Evolutionary conservation across 2,888 invertebrate genomes (phyloP).

Genomic region (Trissolcus brochymenae): DNA sequence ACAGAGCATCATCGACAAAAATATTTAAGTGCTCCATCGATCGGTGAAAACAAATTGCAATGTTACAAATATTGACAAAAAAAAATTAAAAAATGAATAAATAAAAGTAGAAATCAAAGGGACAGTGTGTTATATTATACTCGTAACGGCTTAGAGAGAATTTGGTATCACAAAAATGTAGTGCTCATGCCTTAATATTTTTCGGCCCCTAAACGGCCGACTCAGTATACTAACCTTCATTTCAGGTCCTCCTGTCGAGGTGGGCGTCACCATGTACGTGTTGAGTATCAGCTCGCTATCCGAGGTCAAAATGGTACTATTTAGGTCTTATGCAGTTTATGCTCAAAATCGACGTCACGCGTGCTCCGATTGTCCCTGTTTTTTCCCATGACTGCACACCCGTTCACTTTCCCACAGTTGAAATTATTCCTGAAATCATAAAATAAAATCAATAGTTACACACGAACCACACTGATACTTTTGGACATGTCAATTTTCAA

Average conservation of each 20-base stretch:
- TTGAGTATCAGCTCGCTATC: constrained; percentile 89
- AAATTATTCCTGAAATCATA: constrained; percentile 26
- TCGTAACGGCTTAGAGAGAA: constrained; percentile 16
- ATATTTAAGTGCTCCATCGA: not conserved
- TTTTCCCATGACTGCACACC: constrained; percentile 36
- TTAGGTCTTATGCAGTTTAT: constrained; percentile 74
- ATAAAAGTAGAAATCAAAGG: not conserved
- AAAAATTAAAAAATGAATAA: not conserved
- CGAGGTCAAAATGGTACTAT: constrained; percentile 88
- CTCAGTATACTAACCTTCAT: constrained; percentile 77
- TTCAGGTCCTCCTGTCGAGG: constrained; percentile 87
- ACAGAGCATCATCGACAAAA: not conserved
- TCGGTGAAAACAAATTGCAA: constrained; percentile 18
- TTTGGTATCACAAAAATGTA: constrained; percentile 33
- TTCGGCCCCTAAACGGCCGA: constrained; percentile 65
- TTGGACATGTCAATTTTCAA: constrained; percentile 32
- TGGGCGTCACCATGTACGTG: constrained; percentile 89
- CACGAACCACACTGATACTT: constrained; percentile 14
- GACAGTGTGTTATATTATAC: not conserved
- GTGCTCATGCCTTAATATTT: constrained; percentile 36
- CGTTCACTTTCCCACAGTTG: constrained; percentile 21
- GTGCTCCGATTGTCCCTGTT: constrained; percentile 26
- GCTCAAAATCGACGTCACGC: constrained; percentile 63
- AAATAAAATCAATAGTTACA: constrained; percentile 9
- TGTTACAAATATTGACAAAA: constrained; percentile 32